phyloP scores from a whole-genome alignment of 2,113 vertebrate genomes.

The Taxidea taxus region DNA sequence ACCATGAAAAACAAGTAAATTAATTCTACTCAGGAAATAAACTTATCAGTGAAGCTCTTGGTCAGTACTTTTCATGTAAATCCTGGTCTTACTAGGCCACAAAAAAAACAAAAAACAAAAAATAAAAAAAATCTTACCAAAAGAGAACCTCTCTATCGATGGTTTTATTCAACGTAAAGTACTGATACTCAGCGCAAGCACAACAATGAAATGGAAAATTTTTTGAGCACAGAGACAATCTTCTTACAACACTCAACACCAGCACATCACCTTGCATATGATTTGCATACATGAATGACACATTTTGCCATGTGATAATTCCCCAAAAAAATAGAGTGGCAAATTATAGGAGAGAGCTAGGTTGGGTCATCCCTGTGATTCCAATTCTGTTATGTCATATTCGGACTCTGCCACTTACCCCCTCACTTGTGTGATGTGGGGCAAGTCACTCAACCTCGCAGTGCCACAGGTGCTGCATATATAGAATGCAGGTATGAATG shows the following conservation, averaged over 20 bases:
- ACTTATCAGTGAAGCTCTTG: not conserved
- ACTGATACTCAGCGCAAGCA: not conserved
- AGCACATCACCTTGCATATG: not conserved
- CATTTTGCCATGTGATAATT: not conserved
- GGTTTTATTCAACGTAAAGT: not conserved
- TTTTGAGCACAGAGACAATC: not conserved
- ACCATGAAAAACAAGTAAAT: not conserved
- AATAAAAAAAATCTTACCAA: not conserved
- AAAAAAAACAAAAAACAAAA: not conserved
- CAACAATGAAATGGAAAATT: not conserved
- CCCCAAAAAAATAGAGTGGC: not conserved
- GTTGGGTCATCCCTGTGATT: not conserved
- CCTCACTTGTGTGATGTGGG: not conserved
- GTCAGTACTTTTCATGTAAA: not conserved
- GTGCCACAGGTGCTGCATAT: not conserved
- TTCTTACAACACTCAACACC: not conserved
- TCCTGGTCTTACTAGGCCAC: not conserved
- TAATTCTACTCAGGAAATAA: not conserved
- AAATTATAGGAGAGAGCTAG: not conserved
- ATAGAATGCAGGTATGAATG: not conserved
- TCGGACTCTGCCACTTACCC: not conserved
- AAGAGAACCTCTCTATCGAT: not conserved
- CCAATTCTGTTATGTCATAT: not conserved
- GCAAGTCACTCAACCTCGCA: not conserved
- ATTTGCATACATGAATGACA: not conserved